phyloP scores from a whole-genome alignment of 1,140 invertebrate species.

The Lethrus apterus region DNA sequence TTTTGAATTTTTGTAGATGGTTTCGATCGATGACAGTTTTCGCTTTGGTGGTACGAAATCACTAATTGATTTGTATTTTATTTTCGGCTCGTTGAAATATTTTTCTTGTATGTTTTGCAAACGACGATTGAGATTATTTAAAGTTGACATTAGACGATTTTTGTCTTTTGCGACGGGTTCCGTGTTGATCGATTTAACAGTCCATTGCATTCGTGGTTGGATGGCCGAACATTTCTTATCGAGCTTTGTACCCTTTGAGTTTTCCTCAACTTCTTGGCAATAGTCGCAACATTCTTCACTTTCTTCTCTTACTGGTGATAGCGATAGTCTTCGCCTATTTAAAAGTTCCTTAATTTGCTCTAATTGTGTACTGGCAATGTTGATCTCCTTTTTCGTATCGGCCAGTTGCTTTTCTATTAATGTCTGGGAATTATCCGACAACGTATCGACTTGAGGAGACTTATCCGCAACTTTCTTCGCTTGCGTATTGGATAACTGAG shows the following conservation, averaged over 20 bases:
- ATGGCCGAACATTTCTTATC: background rate
- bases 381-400: conserved; percentile 1
- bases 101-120: conserved; percentile 9
- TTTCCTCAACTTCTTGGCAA: background rate
- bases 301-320: conserved; percentile 1
- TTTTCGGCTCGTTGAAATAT: conserved; percentile 3
- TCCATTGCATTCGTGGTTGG: conserved; percentile 1
- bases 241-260: background rate
- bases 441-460: background rate
- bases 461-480: too few species aligned
- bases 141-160: background rate
- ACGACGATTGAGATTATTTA: background rate
- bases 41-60: background rate
- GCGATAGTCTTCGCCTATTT: background rate
- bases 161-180: background rate
- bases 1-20: background rate
- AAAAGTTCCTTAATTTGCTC: conserved; percentile 1
- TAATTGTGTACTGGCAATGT: conserved; percentile 2
- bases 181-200: background rate
- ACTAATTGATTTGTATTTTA: conserved; percentile 6
- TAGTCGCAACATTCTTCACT: background rate
- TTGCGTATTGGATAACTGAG: too few species aligned
- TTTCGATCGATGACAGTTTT: background rate
- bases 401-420: conserved; percentile 2
- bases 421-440: background rate